Conservation (phyloP, 2,113 vertebrate genomes). For the Diadophis punctatus region DNA sequence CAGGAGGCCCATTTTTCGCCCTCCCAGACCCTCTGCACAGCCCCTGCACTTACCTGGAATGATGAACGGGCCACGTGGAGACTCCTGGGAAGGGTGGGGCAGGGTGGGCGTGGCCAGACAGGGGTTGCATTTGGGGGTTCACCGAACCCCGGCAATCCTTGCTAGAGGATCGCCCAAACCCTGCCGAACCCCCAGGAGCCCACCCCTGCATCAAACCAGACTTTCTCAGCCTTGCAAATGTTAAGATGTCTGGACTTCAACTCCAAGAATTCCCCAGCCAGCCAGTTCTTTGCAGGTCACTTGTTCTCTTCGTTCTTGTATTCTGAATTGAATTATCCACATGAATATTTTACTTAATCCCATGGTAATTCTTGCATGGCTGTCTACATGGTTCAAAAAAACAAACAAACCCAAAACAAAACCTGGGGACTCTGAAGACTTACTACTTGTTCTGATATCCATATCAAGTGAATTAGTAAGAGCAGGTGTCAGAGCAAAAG, state of each 20-base stretch:
- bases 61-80: too few species aligned
- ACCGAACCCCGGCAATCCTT: too few species aligned
- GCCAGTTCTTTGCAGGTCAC: neutral
- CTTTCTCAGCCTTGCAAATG: neutral
- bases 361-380: neutral
- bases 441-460: neutral
- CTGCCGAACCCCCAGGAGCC: too few species aligned
- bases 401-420: neutral
- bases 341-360: neutral
- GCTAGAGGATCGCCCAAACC: too few species aligned
- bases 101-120: too few species aligned
- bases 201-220: too few species aligned
- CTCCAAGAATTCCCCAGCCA: neutral
- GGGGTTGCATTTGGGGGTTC: too few species aligned
- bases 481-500: neutral
- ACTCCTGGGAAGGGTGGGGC: too few species aligned
- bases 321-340: neutral
- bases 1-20: too few species aligned
- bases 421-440: neutral
- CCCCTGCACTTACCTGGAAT: too few species aligned
- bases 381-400: neutral
- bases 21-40: too few species aligned
- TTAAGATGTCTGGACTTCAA: neutral
- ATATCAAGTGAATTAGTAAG: neutral
- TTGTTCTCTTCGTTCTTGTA: neutral